A percentile compares a stretch with the other conserved stretches of the same genome.
Conservation (phyloP, 2,113 vertebrate species). For the Callospermophilus lateralis region DNA sequence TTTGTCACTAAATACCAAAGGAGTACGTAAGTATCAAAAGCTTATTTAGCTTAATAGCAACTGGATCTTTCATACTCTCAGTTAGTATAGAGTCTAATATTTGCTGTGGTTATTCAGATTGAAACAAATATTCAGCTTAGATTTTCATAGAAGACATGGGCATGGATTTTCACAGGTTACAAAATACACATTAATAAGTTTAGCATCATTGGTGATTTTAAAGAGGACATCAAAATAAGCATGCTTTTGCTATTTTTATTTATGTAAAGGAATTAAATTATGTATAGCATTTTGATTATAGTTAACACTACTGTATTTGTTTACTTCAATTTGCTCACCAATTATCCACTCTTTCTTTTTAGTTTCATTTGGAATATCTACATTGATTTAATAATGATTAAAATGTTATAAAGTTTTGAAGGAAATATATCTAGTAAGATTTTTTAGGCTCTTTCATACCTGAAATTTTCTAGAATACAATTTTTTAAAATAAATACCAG, state of each 20-base stretch:
- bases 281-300: background rate
- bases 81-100: background rate
- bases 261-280: slow-evolving; percentile 19
- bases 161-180: background rate
- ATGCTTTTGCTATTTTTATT: background rate
- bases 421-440: slow-evolving; percentile 39
- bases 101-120: background rate
- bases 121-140: background rate
- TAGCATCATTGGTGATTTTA: background rate
- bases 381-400: slow-evolving; percentile 44
- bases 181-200: background rate
- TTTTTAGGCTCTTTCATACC: background rate
- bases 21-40: background rate
- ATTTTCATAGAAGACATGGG: background rate
- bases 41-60: background rate
- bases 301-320: background rate
- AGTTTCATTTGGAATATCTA: background rate
- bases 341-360: background rate
- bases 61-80: background rate
- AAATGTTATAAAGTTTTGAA: slow-evolving; percentile 17
- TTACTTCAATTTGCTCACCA: background rate
- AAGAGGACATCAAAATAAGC: background rate
- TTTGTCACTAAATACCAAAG: background rate
- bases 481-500: background rate
- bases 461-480: background rate